These are phyloP conservation scores for Camponotus fellah DNA, from an alignment of 2,888 invertebrate genomes.

Conservation along the genomic window DNA sequence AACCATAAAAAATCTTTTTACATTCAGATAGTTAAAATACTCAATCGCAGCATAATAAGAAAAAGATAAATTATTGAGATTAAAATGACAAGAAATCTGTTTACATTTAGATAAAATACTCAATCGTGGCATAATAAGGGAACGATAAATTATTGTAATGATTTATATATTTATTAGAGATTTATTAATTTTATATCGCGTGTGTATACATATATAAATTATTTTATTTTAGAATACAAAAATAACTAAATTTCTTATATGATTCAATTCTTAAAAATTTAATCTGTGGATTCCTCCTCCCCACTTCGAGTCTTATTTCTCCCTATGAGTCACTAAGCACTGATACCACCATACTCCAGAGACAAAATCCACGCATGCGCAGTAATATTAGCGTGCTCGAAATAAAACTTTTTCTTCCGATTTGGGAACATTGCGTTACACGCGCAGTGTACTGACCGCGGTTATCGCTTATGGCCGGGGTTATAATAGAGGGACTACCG, in stretches of 20 bases:
- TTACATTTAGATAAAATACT: constrained; percentile 63
- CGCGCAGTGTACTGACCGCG: not conserved
- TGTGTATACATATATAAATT: not conserved
- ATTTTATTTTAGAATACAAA: not conserved
- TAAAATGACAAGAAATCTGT: constrained; percentile 54
- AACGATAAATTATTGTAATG: constrained; percentile 16
- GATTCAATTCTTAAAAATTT: not conserved
- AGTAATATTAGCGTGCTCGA: not conserved
- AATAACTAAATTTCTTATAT: not conserved
- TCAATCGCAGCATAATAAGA: not conserved
- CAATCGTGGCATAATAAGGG: not conserved
- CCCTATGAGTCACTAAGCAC: not conserved
- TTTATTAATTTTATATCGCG: not conserved
- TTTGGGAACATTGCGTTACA: not conserved
- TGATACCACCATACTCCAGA: not conserved
- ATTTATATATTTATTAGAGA: no score
- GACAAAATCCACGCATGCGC: constrained; percentile 13
- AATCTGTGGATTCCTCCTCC: no score
- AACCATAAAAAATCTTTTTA: constrained; percentile 70
- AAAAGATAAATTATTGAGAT: constrained; percentile 4
- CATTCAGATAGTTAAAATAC: constrained; percentile 57
- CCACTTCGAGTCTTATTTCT: not conserved
- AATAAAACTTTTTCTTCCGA: not conserved
- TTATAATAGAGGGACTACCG: not conserved
- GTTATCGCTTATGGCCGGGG: not conserved